Percentiles rank a stretch among this genome's conserved stretches.
Conservation (phyloP, 2,888 invertebrate species). For the Poecilobothrus nobilitatus region DNA sequence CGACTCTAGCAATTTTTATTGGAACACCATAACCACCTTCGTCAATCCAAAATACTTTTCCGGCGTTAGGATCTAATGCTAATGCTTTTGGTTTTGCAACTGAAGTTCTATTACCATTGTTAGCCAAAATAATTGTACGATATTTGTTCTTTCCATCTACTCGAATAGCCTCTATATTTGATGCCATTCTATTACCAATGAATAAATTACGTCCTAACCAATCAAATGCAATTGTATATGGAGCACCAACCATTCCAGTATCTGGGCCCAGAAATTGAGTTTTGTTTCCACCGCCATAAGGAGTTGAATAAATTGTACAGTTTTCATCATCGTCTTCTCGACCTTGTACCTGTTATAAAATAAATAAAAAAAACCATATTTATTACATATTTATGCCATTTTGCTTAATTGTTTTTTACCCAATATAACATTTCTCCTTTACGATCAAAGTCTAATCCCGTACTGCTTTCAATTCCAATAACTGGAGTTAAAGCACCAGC, state of each 20-base stretch:
- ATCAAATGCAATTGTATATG: slow-evolving; percentile 87
- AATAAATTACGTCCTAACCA: slow-evolving; percentile 94
- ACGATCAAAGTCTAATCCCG: slow-evolving; percentile 86
- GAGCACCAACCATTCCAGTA: slow-evolving; percentile 81
- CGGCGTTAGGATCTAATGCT: slow-evolving; percentile 85
- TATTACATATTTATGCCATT: neutral
- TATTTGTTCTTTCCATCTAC: slow-evolving; percentile 78
- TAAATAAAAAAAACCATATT: neutral
- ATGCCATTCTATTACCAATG: slow-evolving; percentile 80
- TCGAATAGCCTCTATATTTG: slow-evolving; percentile 82
- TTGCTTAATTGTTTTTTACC: slow-evolving; percentile 36
- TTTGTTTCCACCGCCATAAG: slow-evolving; percentile 76
- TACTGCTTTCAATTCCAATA: slow-evolving; percentile 79
- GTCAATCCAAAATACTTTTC: slow-evolving; percentile 93
- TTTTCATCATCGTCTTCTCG: slow-evolving; percentile 70
- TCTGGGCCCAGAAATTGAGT: slow-evolving; percentile 73
- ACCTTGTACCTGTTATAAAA: slow-evolving; percentile 50
- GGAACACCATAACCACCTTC: slow-evolving; percentile 86
- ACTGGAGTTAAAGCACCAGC: slow-evolving; percentile 76
- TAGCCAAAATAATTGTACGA: slow-evolving; percentile 76
- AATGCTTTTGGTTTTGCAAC: slow-evolving; percentile 82
- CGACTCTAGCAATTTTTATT: slow-evolving; percentile 78
- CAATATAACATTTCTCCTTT: slow-evolving; percentile 77
- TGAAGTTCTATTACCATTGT: slow-evolving; percentile 76
- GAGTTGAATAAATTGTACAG: slow-evolving; percentile 77